Evolutionary conservation across 2,888 invertebrate species (phyloP).

Genomic region (Epinotia brunnichana): DNA sequence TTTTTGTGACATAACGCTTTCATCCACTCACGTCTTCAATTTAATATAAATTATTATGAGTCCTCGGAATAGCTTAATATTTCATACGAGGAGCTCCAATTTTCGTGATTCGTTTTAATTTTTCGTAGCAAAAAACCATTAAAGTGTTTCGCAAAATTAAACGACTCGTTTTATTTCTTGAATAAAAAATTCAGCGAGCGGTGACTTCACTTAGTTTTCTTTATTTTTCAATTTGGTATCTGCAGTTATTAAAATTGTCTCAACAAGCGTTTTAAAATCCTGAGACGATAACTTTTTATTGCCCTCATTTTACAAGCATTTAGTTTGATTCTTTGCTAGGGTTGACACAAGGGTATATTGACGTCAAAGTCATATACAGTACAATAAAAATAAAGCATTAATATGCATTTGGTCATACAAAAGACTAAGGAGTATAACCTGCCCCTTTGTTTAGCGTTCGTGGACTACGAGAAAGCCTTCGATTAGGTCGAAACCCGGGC

Average conservation of each 20-base stretch:
- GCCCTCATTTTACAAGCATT: conserved; percentile 20
- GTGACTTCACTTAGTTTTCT: conserved; percentile 25
- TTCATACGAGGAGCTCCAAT: neutral
- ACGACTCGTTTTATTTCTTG: conserved; percentile 2
- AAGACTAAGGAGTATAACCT: no score
- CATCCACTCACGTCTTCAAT: no score
- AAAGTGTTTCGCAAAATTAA: conserved; percentile 10
- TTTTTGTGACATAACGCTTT: no score
- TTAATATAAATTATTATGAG: no score
- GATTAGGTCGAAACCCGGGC: no score
- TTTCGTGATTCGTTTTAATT: neutral
- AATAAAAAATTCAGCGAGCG: conserved; percentile 16
- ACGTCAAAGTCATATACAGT: neutral
- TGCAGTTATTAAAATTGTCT: conserved; percentile 39
- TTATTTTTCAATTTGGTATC: conserved; percentile 35
- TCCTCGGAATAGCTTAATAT: no score
- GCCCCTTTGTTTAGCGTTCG: no score
- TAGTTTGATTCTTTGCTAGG: conserved; percentile 27
- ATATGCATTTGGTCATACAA: no score
- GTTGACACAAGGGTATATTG: neutral
- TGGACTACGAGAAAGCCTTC: no score
- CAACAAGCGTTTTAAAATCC: conserved; percentile 26
- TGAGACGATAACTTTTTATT: conserved; percentile 36
- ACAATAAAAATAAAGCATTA: no score
- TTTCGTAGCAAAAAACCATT: neutral